These are phyloP conservation scores for Agrilus mali DNA, from an alignment of 2,888 invertebrate genomes.

Conservation along the genomic window DNA sequence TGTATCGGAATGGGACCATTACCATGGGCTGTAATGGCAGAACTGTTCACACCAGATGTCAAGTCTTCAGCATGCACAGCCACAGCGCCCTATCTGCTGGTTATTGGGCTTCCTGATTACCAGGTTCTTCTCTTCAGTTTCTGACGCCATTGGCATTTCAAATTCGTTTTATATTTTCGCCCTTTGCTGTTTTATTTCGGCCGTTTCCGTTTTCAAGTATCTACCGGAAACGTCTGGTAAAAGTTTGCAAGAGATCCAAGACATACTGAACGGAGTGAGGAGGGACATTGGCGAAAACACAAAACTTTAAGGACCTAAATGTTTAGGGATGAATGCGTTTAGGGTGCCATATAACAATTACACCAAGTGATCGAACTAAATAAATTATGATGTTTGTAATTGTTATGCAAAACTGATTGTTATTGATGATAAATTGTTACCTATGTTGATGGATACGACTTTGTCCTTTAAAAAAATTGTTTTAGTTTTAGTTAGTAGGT, in stretches of 20 bases:
- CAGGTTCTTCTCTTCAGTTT: conserved; percentile 51
- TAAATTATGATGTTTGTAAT: no score
- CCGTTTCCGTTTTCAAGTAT: conserved; percentile 57
- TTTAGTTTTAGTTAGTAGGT: no score
- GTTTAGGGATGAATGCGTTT: no score
- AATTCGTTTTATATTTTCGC: conserved; percentile 64
- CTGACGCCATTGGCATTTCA: conserved; percentile 45
- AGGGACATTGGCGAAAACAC: background rate
- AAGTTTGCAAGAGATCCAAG: conserved; percentile 66
- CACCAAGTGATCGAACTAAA: no score
- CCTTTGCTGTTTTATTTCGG: conserved; percentile 43
- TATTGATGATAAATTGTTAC: no score
- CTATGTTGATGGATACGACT: no score
- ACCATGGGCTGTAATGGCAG: conserved; percentile 76
- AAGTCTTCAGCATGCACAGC: conserved; percentile 66
- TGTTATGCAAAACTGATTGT: no score
- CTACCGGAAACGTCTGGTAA: conserved; percentile 75
- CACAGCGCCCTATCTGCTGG: conserved; percentile 73
- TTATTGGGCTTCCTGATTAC: conserved; percentile 62
- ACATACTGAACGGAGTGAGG: conserved; percentile 35
- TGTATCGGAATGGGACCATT: conserved; percentile 67
- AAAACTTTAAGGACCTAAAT: no score
- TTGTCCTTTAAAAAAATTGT: no score
- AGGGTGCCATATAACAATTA: no score
- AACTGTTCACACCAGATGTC: conserved; percentile 72